A percentile compares a stretch with the other conserved stretches of the same genome.
These are phyloP conservation scores for Branchinecta lindahli DNA, from an alignment of 1,140 invertebrate species.

Conservation along the genomic window DNA sequence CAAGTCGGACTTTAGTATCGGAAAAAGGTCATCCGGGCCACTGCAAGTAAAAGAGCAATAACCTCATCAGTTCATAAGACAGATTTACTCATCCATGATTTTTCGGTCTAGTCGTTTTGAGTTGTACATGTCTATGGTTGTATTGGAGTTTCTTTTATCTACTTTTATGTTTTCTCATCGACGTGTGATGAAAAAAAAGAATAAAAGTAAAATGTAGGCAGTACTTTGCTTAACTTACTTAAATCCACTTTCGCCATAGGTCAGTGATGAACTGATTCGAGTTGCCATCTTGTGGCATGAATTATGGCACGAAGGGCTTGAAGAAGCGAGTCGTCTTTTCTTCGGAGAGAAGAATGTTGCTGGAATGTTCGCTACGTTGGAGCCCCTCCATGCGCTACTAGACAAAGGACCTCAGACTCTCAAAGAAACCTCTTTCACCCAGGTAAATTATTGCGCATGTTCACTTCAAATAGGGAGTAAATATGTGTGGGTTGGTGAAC, in stretches of 20 bases:
- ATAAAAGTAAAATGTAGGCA: no score
- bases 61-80: no score
- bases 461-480: constrained; percentile 14
- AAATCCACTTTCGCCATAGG: constrained; percentile 32
- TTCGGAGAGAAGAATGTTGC: constrained; percentile 88
- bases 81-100: no score
- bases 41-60: no score
- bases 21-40: no score
- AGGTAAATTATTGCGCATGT: constrained; percentile 34
- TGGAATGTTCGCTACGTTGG: constrained; percentile 88
- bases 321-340: constrained; percentile 90
- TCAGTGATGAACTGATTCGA: constrained; percentile 90
- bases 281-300: constrained; percentile 99
- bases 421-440: constrained; percentile 93
- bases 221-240: no score
- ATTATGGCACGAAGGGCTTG: constrained; percentile 94
- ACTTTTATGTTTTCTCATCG: no score
- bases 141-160: no score
- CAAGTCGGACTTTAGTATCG: no score
- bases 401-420: constrained; percentile 83
- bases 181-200: no score
- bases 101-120: no score
- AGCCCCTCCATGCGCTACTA: constrained; percentile 86
- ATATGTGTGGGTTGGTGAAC: background rate
- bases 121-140: no score